A percentile compares a stretch with the other conserved stretches of the same genome.
phyloP scores from a whole-genome alignment of 2,113 vertebrate species.

The Oncorhynchus masou region DNA sequence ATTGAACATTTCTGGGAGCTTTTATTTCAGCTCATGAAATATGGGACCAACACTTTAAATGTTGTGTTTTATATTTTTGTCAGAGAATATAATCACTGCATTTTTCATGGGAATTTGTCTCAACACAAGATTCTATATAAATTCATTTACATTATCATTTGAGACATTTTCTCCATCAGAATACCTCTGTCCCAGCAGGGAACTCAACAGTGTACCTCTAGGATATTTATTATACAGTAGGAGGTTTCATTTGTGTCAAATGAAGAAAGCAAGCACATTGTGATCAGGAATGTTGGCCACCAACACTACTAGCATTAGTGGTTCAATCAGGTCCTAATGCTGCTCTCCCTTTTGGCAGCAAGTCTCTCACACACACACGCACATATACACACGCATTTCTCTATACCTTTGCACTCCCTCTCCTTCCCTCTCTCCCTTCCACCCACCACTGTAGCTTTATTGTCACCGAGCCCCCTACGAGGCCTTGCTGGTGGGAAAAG shows the following conservation, averaged over 20 bases:
- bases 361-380: background rate
- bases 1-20: too few species aligned
- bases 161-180: too few species aligned
- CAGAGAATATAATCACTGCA: too few species aligned
- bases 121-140: too few species aligned
- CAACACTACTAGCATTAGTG: background rate
- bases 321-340: constrained; percentile 34
- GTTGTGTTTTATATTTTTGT: too few species aligned
- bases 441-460: background rate
- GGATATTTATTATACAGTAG: background rate
- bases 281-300: constrained; percentile 10
- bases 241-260: constrained; percentile 24
- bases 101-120: too few species aligned
- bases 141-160: too few species aligned
- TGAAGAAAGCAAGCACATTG: constrained; percentile 9
- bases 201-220: background rate
- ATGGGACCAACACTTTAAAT: too few species aligned
- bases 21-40: too few species aligned
- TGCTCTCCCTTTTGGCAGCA: constrained; percentile 38
- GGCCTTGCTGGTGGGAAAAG: constrained; percentile 12
- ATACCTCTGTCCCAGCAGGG: too few species aligned
- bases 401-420: background rate
- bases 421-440: background rate
- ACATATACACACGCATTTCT: background rate
- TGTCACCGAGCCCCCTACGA: background rate